Conservation (phyloP, 2,888 invertebrate genomes). For the Embidobia sp. region DNA sequence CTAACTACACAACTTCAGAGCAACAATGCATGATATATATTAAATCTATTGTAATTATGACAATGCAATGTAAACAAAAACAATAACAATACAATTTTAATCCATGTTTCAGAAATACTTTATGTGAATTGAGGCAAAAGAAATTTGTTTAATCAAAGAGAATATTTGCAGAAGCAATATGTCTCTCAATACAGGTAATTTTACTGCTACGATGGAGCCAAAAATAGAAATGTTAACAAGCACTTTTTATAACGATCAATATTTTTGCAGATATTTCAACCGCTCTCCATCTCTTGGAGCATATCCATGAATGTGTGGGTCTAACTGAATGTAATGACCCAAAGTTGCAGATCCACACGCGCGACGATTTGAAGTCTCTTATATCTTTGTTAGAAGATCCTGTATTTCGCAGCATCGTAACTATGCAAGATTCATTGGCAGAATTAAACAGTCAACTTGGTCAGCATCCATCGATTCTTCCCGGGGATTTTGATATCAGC, state of each 20-base stretch:
- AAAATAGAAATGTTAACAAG: conserved; percentile 7
- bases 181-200: conserved; percentile 70
- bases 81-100: neutral
- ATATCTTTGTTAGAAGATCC: conserved; percentile 94
- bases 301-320: conserved; percentile 92
- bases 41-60: no score
- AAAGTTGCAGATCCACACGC: conserved; percentile 88
- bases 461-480: conserved; percentile 95
- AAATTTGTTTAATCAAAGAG: neutral
- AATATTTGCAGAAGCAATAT: conserved; percentile 57
- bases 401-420: conserved; percentile 93
- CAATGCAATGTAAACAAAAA: conserved; percentile 1
- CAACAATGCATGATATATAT: no score
- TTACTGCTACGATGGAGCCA: neutral
- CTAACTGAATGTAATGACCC: conserved; percentile 93
- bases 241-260: conserved; percentile 5
- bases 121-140: conserved; percentile 20
- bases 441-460: conserved; percentile 93
- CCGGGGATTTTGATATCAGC: conserved; percentile 96
- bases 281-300: conserved; percentile 93
- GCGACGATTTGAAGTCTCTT: conserved; percentile 91
- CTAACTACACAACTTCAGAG: no score
- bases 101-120: conserved; percentile 21
- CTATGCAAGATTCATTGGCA: conserved; percentile 94
- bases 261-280: conserved; percentile 89